Base-by-base conservation (phyloP, 2,888 invertebrate genomes). In the Sarcophaga subvicina region DNA sequence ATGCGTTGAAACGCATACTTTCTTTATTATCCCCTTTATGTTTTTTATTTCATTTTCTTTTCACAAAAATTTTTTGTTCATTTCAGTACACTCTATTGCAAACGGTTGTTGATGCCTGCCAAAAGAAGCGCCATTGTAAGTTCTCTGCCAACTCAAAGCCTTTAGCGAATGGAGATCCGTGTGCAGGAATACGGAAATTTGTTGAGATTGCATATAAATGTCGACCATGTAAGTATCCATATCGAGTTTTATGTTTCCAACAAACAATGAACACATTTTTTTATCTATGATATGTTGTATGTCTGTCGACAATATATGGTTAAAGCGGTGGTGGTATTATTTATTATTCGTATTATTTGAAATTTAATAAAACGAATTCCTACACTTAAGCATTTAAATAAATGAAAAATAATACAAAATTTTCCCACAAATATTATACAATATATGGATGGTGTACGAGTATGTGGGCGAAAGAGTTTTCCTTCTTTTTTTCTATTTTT, bases 201-300 rank as follows among this genome's bases (percentile, higher is more conserved):
- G 97, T 98, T 89, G 98, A 98, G 94, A 98, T 99, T 89, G 98
- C 98, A 90, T 99, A 98, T 94, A 98, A 98, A 94, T 99, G 99
- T 95, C 96, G 98, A 94, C 99, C 99, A 92, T 97, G 99, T 99
- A 95, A 97, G 97, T 96, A 91, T 89, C 69, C 69, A 54, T 73
- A 45, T 37, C 20, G 45, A 69, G 11, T 45, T 66, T 37, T 64
- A 66, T 73, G 59, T 72, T 67, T 14, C 8, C 8, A n/a, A 49
- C 12, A 81, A 62, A 63, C 62, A 81, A 75, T 54, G 67, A 69
- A 73, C 45, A 54, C 22, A 54, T 72, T 66, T 75, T 54, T 54
- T 54, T 54, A 54, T 54, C 54, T 54, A 17, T 54, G 54, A 12
- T 54, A 37, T 62, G 47, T 22, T 69, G 8, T 11, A 45, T 12